Percentiles rank a stretch among this genome's conserved stretches.
These are phyloP conservation scores for Stegodyphus mimosarum DNA, from an alignment of 1,140 invertebrate genomes.

Conservation along the genomic window DNA sequence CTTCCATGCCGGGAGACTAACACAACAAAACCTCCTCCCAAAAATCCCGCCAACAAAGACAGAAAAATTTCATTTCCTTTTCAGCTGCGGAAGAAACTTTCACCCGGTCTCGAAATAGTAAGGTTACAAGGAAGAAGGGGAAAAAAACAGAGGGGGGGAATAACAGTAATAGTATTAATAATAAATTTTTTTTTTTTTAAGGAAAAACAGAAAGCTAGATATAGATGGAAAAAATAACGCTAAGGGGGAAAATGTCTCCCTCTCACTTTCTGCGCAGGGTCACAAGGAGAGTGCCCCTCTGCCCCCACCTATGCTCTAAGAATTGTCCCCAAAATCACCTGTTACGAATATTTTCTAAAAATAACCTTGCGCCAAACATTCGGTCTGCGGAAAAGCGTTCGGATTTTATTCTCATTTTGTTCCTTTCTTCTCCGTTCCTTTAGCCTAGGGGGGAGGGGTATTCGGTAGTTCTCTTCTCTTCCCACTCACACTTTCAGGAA, in stretches of 20 bases:
- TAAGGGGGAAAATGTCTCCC: slow-evolving; percentile 16
- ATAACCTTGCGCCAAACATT: slow-evolving; percentile 35
- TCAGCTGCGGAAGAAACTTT: slow-evolving; percentile 30
- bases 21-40: not conserved
- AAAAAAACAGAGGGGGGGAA: not conserved
- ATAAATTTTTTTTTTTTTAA: too few species aligned
- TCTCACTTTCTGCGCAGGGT: slow-evolving; percentile 46
- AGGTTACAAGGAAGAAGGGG: not conserved
- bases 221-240: slow-evolving; percentile 5
- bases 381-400: slow-evolving; percentile 8
- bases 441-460: too few species aligned
- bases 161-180: slow-evolving; percentile 52
- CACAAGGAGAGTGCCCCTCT: not conserved
- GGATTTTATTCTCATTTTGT: not conserved
- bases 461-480: not conserved
- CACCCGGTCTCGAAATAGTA: slow-evolving; percentile 18
- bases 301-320: slow-evolving; percentile 3
- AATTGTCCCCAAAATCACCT: slow-evolving; percentile 42
- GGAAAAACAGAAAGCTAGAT: slow-evolving; percentile 14
- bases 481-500: not conserved
- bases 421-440: too few species aligned
- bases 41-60: not conserved
- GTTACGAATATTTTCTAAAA: slow-evolving; percentile 46
- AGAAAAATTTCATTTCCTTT: slow-evolving; percentile 8
- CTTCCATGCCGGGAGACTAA: slow-evolving; percentile 1